Evolutionary conservation across 2,888 invertebrate genomes (phyloP).

Genomic region (Rhogogaster chlorosoma): DNA sequence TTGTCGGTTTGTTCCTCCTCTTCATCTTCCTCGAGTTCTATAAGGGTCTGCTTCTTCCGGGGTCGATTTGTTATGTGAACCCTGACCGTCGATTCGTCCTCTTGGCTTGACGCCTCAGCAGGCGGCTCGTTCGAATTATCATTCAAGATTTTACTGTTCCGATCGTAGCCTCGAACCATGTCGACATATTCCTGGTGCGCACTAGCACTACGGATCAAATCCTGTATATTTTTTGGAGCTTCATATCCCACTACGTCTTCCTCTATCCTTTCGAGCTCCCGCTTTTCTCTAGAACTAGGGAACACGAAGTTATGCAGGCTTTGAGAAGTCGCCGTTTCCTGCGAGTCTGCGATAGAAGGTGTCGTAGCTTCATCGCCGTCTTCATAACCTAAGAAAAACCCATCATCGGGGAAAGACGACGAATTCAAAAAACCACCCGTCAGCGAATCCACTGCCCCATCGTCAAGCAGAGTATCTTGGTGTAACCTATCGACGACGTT

Average conservation of each 20-base stretch:
- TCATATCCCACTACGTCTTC: neutral
- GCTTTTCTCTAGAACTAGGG: neutral
- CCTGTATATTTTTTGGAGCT: slow-evolving; percentile 18
- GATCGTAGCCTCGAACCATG: neutral
- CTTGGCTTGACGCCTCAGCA: neutral
- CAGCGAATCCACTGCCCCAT: neutral
- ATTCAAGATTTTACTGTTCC: neutral
- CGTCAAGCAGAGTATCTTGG: neutral
- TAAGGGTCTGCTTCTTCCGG: neutral
- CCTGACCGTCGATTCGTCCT: slow-evolving; percentile 32
- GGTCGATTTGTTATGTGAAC: slow-evolving; percentile 18
- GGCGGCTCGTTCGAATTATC: neutral
- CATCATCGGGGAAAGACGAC: neutral
- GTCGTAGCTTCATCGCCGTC: neutral
- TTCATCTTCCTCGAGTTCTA: slow-evolving; percentile 18
- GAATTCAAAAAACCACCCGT: neutral
- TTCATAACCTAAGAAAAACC: neutral
- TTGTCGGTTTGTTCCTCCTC: neutral
- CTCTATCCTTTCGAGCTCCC: neutral
- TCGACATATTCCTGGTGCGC: slow-evolving; percentile 25
- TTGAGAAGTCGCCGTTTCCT: neutral
- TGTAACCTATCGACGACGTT: neutral
- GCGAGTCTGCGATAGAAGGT: neutral
- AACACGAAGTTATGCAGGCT: neutral
- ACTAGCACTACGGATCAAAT: slow-evolving; percentile 31